phyloP scores from a whole-genome alignment of 2,888 invertebrate species.

The Drosophila stalkeri region DNA sequence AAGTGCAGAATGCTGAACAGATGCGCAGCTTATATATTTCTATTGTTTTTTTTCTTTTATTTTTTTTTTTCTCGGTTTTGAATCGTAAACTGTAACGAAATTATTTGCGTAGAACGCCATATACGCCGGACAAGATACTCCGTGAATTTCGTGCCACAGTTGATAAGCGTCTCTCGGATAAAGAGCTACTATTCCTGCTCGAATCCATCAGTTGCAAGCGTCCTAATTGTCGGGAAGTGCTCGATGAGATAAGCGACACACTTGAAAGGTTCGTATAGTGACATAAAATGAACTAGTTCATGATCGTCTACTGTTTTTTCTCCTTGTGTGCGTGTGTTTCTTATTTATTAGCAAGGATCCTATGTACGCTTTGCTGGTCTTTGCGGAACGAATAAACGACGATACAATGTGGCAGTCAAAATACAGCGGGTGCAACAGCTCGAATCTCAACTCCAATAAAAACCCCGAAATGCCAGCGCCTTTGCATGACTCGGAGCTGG shows the following conservation, averaged over 20 bases:
- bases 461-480: conserved; percentile 58
- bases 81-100: conserved; percentile 2
- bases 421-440: neutral
- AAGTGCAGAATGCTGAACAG: conserved; percentile 60
- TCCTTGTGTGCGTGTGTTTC: neutral
- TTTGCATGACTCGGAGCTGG: neutral
- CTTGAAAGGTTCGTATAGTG: conserved; percentile 72
- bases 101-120: conserved; percentile 68
- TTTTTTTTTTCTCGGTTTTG: neutral
- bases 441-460: neutral
- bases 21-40: conserved; percentile 23
- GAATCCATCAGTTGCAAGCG: conserved; percentile 81
- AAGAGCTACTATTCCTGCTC: conserved; percentile 77
- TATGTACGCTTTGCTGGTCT: conserved; percentile 80
- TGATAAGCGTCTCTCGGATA: conserved; percentile 70
- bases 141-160: conserved; percentile 80
- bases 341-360: conserved; percentile 80
- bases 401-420: neutral
- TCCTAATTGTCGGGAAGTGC: conserved; percentile 67
- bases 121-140: conserved; percentile 79
- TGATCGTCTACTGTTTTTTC: neutral
- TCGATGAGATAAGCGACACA: conserved; percentile 73
- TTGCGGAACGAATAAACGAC: conserved; percentile 76
- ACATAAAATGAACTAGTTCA: neutral
- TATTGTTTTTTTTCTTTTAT: neutral